These are phyloP conservation scores for Vulpes vulpes DNA, from an alignment of 2,113 vertebrate species.

Conservation along the genomic window DNA sequence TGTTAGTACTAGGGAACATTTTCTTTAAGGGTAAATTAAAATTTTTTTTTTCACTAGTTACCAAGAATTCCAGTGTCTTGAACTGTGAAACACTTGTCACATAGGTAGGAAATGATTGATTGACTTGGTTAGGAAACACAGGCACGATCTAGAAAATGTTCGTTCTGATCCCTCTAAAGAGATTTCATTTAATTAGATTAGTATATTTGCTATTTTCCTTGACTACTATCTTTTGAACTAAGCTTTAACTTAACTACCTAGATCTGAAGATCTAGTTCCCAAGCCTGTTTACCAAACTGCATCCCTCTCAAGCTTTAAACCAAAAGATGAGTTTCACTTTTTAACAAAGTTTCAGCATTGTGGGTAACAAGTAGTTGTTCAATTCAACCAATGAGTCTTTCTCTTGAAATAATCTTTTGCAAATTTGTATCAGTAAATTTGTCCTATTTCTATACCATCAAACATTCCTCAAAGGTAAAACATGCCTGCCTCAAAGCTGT, in stretches of 20 bases:
- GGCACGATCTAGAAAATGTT: neutral
- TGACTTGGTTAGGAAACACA: neutral
- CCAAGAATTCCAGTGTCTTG: neutral
- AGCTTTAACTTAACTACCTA: conserved; percentile 9
- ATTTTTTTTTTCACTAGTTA: neutral
- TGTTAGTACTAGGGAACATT: neutral
- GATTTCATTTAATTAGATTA: conserved; percentile 10
- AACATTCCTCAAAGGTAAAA: neutral
- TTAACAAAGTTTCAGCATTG: neutral
- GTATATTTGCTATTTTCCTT: neutral
- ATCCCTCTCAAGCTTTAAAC: neutral
- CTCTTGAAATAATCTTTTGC: conserved; percentile 34
- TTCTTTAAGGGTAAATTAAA: conserved; percentile 30
- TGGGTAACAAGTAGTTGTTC: neutral
- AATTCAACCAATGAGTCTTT: neutral
- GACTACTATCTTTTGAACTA: neutral
- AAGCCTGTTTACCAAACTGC: neutral
- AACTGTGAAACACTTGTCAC: neutral
- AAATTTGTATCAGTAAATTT: neutral
- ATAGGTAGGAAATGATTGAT: neutral
- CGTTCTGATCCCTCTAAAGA: conserved; percentile 10
- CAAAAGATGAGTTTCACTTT: neutral
- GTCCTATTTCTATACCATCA: neutral
- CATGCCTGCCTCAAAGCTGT: neutral
- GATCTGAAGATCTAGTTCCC: neutral